Evolutionary conservation across 1,140 invertebrate genomes (phyloP), one percentile per base, ranked within the genome.

Genomic region (Heliconius nattereri): DNA sequence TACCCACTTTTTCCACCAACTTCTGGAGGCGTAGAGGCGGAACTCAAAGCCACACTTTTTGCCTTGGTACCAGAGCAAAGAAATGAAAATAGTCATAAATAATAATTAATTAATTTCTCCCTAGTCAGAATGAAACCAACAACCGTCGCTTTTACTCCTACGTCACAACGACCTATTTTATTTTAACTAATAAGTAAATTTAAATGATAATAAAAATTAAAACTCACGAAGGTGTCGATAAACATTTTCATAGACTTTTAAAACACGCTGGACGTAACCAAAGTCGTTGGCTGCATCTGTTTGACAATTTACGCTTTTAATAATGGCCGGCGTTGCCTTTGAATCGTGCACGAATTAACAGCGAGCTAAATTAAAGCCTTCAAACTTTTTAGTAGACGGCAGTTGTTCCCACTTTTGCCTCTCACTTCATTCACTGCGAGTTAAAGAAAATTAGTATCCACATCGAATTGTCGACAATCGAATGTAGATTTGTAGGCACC

Each of bases 261-360:
- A 91, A 89, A 86, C 85, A 85, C 80, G 81, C 85, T 81, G 86
- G 84, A 87, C 86, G 85, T 85, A 85, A 86, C 85, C 85, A 81
- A 86, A 89, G 90, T 90, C 91, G 89, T 93, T 92, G 85, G 84
- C 79, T 86, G 89, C 90, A 93, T 90, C 91, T 93, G 92, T 90
- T 91, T 91, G 91, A 93, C 92, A 92, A 92, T 93, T 92, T 92
- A 92, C 91, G 92, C 89, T 90, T 92, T 93, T 92, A 93, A 93
- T 93, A 93, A 92, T 92, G 87, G 91, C 86, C 86, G 86, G 78
- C 85, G 83, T 77, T 85, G 91, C 89, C 90, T 92, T 91, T 91
- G 90, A 92, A 92, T 91, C 86, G 90, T 90, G 87, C 86, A 85
- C 88, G 89, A 93, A 92, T 93, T 92, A 93, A 93, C 89, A 89